Base-by-base conservation (phyloP, 2,888 invertebrate genomes). In the Hyposoter dolosus region DNA sequence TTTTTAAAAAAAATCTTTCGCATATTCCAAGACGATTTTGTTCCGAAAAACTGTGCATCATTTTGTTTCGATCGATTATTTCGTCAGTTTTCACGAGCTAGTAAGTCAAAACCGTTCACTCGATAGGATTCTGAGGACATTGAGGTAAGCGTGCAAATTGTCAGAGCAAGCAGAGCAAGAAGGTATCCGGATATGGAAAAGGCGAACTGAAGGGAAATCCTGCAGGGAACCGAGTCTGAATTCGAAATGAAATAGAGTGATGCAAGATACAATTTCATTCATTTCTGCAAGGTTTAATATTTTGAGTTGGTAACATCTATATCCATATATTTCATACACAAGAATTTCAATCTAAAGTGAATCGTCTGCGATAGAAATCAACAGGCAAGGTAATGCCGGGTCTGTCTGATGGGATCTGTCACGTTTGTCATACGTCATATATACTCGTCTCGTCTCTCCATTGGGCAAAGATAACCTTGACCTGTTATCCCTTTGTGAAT, bases 401-500 rank as follows among this genome's bases (percentile, higher is more conserved):
- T 80, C 45, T 63, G 53, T 78, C 35, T 85, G 65, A 63, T 82
- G 79, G 83, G 78, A 77, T 80, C 86, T 85, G 84, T 74, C 71
- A 86, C 81, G 82, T 86, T 83, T 77, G 84, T 82, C 82, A 74
- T 74, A 68, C 69, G 63, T 76, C 60, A 60, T 47, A 63, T 47
- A 63, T 19, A 71, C 15, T 35, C 28, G 85, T 79, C 77, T 43
- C 50, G 83, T 83, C 60, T 68, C 82, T 72, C 80, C 66, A 85
- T 87, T 85, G 60, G 65, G 23, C 68, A 76, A 65, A 56, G 69
- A 82, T 86, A 91, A 91, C 92, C 92, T 91, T 92, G 92, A 92
- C 92, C 91, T 86, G 88, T 88, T 92, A 90, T 91, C 88, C 82
- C 72, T 79, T 79, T 79, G 88, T 89, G 83, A 91, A 90, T 86